These are phyloP conservation scores for Aldabrachelys gigantea DNA, from an alignment of 2,113 vertebrate genomes.

Conservation along the genomic window DNA sequence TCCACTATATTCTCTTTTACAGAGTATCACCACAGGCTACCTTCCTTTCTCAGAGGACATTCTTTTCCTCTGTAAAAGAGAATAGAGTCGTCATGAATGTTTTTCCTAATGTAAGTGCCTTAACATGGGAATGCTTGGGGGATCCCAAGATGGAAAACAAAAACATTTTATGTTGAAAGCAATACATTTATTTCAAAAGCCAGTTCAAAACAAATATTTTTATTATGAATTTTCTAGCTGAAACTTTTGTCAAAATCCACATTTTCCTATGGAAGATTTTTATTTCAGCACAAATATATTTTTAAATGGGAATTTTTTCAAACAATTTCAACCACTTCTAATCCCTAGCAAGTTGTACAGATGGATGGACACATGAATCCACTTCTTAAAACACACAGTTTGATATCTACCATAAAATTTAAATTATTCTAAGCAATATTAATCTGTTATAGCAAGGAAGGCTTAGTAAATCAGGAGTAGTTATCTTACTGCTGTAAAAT, in stretches of 20 bases:
- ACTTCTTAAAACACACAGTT: not conserved
- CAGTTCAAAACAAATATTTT: not conserved
- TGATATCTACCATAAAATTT: not conserved
- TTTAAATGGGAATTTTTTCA: not conserved
- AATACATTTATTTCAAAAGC: not conserved
- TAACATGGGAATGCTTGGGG: not conserved
- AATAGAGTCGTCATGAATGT: not conserved
- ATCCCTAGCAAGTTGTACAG: not conserved
- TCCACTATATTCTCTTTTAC: not conserved
- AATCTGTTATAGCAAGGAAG: not conserved
- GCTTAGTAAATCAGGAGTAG: not conserved
- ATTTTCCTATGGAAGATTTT: not conserved
- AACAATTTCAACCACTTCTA: not conserved
- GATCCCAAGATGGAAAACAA: not conserved
- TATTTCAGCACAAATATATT: not conserved
- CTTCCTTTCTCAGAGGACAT: not conserved
- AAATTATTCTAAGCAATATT: not conserved
- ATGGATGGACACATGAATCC: not conserved
- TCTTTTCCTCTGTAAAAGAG: not conserved
- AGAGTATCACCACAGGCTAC: not conserved
- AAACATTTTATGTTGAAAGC: not conserved
- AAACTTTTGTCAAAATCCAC: not conserved
- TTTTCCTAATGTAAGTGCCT: not conserved
- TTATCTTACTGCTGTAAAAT: not conserved
- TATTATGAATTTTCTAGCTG: not conserved